Evolutionary conservation across 2,797 vertebrate species (phyloP).

Genomic region (Enteromius paludinosus): DNA sequence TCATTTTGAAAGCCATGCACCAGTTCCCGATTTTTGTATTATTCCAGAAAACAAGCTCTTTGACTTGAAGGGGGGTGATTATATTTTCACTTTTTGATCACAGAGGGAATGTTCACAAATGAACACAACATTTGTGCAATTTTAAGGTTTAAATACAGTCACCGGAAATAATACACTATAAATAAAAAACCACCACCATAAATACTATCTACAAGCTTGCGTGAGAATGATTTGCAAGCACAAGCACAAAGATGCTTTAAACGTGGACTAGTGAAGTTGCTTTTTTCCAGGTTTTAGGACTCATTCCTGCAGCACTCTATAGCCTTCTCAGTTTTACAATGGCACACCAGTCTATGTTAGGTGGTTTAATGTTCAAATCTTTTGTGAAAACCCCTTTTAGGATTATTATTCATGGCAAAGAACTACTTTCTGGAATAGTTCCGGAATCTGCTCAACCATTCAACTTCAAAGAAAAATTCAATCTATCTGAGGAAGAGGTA

Average conservation of each 20-base stretch:
- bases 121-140: background rate
- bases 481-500: conserved; percentile 82
- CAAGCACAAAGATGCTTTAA: background rate
- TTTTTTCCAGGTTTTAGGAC: background rate
- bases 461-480: conserved; percentile 81
- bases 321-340: background rate
- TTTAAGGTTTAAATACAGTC: background rate
- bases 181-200: background rate
- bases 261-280: background rate
- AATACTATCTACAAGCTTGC: background rate
- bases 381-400: conserved; percentile 60
- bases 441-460: conserved; percentile 81
- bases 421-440: conserved; percentile 76
- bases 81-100: background rate
- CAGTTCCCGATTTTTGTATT: background rate
- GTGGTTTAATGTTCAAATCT: conserved; percentile 2
- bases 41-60: background rate
- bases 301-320: conserved; percentile 6
- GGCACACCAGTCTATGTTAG: background rate
- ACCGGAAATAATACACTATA: background rate
- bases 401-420: conserved; percentile 83
- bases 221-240: background rate
- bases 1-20: background rate
- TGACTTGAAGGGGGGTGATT: background rate
- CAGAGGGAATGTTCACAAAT: background rate